Evolutionary conservation across 2,113 vertebrate species (phyloP), one percentile per base, ranked within the genome.

Genomic region (Ellobius talpinus): DNA sequence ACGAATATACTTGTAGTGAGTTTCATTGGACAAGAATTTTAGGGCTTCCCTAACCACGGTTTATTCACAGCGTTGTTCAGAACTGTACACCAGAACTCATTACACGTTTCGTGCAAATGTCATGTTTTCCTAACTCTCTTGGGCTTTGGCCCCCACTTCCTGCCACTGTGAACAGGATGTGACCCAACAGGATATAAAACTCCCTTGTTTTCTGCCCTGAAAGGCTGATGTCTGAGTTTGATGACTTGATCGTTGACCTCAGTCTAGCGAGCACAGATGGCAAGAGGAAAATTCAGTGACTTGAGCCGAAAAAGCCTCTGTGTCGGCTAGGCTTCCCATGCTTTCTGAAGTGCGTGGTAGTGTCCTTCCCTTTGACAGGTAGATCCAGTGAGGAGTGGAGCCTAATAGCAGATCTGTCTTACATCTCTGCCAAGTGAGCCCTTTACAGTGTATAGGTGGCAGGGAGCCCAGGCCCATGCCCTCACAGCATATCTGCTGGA

Each of bases 91-190:
- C 26, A 72, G 82, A 88, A 85, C 31, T 61, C 70, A 86, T n/a
- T 17, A 14, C 42, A 85, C 5, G 0, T 91, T 84, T 47, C 14
- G 0, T 93, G 92, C 65, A 84, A 68, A 26, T 1, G 19, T 96
- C 93, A 74, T 96, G 73, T 94, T 95, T 93, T 97, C 74, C 95
- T 77, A 96, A 76, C 55, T 19, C 26, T 3, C 66, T 70, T 89
- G 90, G 39, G 65, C 52, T 89, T 55, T 81, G 73, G 87, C 78
- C 68, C 77, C 50, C 81, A 88, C 91, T 98, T 97, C 98, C 97
- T 97, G 95, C 58, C 42, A 55, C 94, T 63, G 0, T 77, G 95
- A 96, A 95, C 93, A 96, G 97, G 98, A 98, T 97, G 89, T 98
- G 97, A 97, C 89, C 96, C 95, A 97, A 96, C 95, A 96, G 97